phyloP scores from a whole-genome alignment of 2,888 invertebrate species.

The Morinoia aosen region DNA sequence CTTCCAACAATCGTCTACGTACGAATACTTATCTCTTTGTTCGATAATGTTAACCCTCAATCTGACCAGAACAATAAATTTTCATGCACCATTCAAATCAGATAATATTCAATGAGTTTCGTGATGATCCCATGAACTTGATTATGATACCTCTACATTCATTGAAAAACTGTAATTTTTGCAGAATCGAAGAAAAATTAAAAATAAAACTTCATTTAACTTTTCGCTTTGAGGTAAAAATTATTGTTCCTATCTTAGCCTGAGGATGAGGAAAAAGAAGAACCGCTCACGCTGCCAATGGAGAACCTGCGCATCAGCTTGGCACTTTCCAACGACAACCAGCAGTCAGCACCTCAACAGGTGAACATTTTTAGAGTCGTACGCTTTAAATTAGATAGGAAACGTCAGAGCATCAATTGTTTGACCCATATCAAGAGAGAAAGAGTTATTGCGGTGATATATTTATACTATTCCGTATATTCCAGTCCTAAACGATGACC shows the following conservation, averaged over 20 bases:
- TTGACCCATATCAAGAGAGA: neutral
- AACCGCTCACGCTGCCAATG: neutral
- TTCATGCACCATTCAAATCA: too few relatives aligned
- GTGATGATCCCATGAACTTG: neutral
- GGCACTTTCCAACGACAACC: neutral
- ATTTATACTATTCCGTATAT: too few relatives aligned
- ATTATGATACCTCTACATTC: neutral
- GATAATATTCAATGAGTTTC: too few relatives aligned
- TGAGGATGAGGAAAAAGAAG: neutral
- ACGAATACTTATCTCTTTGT: neutral
- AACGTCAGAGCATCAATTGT: neutral
- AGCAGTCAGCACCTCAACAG: constrained; percentile 28
- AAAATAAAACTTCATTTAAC: neutral
- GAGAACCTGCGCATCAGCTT: constrained; percentile 32
- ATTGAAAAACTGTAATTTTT: neutral
- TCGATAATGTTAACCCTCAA: too few relatives aligned
- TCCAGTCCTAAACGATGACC: too few relatives aligned
- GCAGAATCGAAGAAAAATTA: neutral
- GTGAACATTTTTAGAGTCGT: neutral
- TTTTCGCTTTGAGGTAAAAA: neutral
- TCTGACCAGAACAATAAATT: too few relatives aligned
- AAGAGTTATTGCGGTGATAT: too few relatives aligned
- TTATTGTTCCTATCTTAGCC: neutral
- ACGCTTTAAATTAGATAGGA: neutral
- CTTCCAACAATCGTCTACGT: neutral